phyloP scores from a whole-genome alignment of 1,140 invertebrate genomes.

The Meloidogyne hapla region DNA sequence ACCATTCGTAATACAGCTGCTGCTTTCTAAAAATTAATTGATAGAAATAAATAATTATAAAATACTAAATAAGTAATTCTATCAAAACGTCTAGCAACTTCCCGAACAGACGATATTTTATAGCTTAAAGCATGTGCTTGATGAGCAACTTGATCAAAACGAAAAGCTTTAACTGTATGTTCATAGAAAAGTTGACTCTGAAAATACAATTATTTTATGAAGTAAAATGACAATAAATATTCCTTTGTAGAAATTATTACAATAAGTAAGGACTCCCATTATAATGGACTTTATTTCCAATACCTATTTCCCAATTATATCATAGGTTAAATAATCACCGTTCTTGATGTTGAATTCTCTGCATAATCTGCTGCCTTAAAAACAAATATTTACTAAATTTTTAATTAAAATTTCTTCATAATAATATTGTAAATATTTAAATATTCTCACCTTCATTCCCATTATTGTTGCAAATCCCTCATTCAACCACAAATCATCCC shows the following conservation, averaged over 20 bases:
- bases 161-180: slow-evolving; percentile 27
- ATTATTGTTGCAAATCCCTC: slow-evolving; percentile 46
- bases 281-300: too few relatives aligned
- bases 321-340: slow-evolving; percentile 9
- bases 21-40: slow-evolving; percentile 27
- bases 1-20: slow-evolving; percentile 29
- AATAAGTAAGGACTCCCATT: too few relatives aligned
- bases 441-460: slow-evolving; percentile 4
- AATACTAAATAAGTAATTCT: slow-evolving; percentile 44
- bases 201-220: neutral
- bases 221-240: too few relatives aligned
- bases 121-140: slow-evolving; percentile 33
- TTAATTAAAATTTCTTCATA: neutral
- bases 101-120: slow-evolving; percentile 18
- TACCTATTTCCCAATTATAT: neutral
- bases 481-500: slow-evolving; percentile 41
- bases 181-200: slow-evolving; percentile 34
- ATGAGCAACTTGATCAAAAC: slow-evolving; percentile 29
- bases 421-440: neutral
- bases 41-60: neutral
- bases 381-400: neutral
- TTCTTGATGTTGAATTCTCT: slow-evolving; percentile 37
- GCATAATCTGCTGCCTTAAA: slow-evolving; percentile 40
- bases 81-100: slow-evolving; percentile 29
- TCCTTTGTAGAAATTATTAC: too few relatives aligned